A percentile compares a stretch with the other conserved stretches of the same genome.
These are phyloP conservation scores for Camptogramma bilineatum DNA, from an alignment of 2,888 invertebrate genomes.

Conservation along the genomic window DNA sequence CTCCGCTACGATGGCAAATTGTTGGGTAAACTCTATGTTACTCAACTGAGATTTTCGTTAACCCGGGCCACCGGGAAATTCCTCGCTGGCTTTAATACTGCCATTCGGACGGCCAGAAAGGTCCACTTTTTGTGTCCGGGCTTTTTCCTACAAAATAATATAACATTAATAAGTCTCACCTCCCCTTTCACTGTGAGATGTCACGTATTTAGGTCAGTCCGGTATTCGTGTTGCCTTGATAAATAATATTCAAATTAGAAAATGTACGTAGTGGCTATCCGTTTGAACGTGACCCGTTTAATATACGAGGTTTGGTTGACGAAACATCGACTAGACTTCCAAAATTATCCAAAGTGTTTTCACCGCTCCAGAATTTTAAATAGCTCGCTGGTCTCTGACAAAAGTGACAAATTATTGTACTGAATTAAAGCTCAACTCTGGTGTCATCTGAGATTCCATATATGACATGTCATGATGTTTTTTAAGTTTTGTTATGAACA, in stretches of 20 bases:
- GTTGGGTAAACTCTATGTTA: constrained; percentile 44
- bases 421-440: not conserved
- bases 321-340: constrained; percentile 18
- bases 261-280: constrained; percentile 48
- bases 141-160: constrained; percentile 69
- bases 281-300: constrained; percentile 50
- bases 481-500: too few relatives aligned
- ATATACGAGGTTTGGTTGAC: constrained; percentile 22
- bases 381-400: not conserved
- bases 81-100: constrained; percentile 66
- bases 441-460: not conserved
- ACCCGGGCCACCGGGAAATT: constrained; percentile 50
- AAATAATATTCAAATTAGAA: constrained; percentile 59
- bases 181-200: constrained; percentile 62
- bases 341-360: constrained; percentile 5
- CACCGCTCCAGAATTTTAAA: constrained; percentile 7
- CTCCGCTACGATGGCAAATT: constrained; percentile 27
- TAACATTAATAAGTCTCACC: constrained; percentile 74
- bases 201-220: constrained; percentile 64
- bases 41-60: constrained; percentile 54
- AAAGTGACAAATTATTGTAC: too few relatives aligned
- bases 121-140: constrained; percentile 66
- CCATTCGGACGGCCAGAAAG: constrained; percentile 70
- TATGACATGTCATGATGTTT: too few relatives aligned
- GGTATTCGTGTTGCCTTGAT: constrained; percentile 57